A percentile compares a stretch with the other conserved stretches of the same genome.
phyloP scores from a whole-genome alignment of 2,888 invertebrate species.

The Andrena marginata region DNA sequence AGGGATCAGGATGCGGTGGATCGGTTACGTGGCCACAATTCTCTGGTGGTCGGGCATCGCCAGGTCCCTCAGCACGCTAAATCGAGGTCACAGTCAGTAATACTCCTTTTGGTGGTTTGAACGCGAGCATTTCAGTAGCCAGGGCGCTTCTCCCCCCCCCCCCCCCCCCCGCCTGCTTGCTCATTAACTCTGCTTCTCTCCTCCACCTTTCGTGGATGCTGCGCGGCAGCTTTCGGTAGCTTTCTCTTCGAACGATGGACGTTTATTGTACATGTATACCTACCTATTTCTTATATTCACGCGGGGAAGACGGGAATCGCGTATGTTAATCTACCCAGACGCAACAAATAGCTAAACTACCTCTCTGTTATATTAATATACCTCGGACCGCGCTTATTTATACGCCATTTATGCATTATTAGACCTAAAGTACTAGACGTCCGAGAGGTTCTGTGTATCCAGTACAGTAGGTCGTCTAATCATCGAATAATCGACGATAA shows the following conservation, averaged over 20 bases:
- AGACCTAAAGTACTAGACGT: neutral
- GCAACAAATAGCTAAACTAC: too few species aligned
- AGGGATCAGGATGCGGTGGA: constrained; percentile 85
- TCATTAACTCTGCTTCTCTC: constrained; percentile 13
- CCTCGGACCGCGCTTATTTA: neutral
- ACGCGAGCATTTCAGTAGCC: constrained; percentile 61
- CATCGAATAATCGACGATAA: constrained; percentile 27
- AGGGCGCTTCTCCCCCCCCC: constrained; percentile 25
- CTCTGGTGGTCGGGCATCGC: constrained; percentile 85
- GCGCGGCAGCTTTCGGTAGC: neutral
- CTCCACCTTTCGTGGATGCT: neutral
- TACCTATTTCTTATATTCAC: too few species aligned
- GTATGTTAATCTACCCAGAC: too few species aligned
- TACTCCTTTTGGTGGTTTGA: constrained; percentile 72
- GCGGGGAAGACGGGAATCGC: too few species aligned
- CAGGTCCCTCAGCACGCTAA: constrained; percentile 84
- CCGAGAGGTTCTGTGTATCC: neutral
- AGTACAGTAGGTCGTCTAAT: constrained; percentile 17
- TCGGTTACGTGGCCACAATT: constrained; percentile 84
- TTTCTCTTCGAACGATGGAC: neutral
- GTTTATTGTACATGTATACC: too few species aligned
- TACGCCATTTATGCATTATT: neutral
- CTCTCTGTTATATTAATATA: neutral
- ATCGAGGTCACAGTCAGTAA: constrained; percentile 85
- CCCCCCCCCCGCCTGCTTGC: constrained; percentile 12